phyloP scores from a whole-genome alignment of 2,888 invertebrate species.

The Acronicta aceris region DNA sequence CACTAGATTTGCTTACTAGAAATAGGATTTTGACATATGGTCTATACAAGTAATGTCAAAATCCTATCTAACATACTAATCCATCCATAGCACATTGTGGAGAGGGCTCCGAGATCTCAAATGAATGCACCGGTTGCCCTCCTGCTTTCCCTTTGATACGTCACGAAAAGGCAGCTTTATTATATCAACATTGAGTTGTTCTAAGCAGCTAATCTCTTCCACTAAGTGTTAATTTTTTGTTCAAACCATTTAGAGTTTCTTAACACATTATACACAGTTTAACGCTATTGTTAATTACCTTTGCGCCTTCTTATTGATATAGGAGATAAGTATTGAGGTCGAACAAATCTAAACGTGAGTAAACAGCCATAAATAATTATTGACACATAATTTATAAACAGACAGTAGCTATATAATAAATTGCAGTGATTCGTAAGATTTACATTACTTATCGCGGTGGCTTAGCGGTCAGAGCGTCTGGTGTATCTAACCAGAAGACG shows the following conservation, averaged over 20 bases:
- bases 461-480: too few relatives aligned
- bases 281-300: slow-evolving; percentile 29
- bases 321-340: slow-evolving; percentile 39
- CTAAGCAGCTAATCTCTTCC: slow-evolving; percentile 2
- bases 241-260: slow-evolving; percentile 31
- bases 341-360: slow-evolving; percentile 27
- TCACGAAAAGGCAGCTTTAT: too few relatives aligned
- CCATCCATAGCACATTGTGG: too few relatives aligned
- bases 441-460: neutral
- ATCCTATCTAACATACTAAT: too few relatives aligned
- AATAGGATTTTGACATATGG: too few relatives aligned
- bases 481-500: too few relatives aligned
- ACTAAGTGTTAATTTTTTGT: slow-evolving; percentile 18
- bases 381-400: slow-evolving; percentile 20
- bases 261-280: slow-evolving; percentile 20
- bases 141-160: too few relatives aligned
- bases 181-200: too few relatives aligned
- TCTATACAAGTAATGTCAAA: too few relatives aligned
- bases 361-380: slow-evolving; percentile 8
- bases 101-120: too few relatives aligned
- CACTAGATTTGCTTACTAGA: too few relatives aligned
- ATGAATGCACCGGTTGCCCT: too few relatives aligned
- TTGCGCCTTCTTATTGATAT: slow-evolving; percentile 27
- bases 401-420: slow-evolving; percentile 1
- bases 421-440: neutral